These are phyloP conservation scores for Rhagoletis zephyria DNA, from an alignment of 1,140 invertebrate species.

Conservation along the genomic window DNA sequence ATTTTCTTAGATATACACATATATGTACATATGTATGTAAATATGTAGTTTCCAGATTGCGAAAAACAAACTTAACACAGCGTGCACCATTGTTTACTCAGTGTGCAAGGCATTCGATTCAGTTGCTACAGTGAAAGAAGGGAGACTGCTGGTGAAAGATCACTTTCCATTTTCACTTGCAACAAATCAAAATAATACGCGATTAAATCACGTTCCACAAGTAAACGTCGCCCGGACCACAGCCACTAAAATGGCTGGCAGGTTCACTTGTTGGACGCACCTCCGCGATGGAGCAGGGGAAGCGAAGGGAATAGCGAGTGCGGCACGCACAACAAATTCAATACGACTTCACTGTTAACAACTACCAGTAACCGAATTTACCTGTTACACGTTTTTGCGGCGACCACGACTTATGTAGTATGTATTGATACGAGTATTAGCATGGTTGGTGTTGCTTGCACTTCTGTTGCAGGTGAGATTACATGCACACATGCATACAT, in stretches of 20 bases:
- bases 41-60: not conserved
- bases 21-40: not conserved
- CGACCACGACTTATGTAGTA: not conserved
- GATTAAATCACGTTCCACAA: constrained; percentile 43
- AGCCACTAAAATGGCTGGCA: not conserved
- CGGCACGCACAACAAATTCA: constrained; percentile 25
- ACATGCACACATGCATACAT: not conserved
- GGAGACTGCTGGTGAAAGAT: constrained; percentile 40
- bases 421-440: not conserved
- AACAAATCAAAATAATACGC: constrained; percentile 41
- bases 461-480: not conserved
- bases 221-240: constrained; percentile 9
- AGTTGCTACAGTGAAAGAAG: not conserved
- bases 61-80: not conserved
- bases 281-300: too few species aligned
- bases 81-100: not conserved
- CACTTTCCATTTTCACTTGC: constrained; percentile 49
- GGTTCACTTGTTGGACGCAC: not conserved
- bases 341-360: not conserved
- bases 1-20: not conserved
- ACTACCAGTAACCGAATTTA: constrained; percentile 2
- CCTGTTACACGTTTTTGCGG: not conserved
- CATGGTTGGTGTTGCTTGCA: not conserved
- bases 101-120: not conserved
- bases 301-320: not conserved